Evolutionary conservation across 2,888 invertebrate species (phyloP), one percentile per base, ranked within the genome.

Genomic region (Trissoscelio sp.): DNA sequence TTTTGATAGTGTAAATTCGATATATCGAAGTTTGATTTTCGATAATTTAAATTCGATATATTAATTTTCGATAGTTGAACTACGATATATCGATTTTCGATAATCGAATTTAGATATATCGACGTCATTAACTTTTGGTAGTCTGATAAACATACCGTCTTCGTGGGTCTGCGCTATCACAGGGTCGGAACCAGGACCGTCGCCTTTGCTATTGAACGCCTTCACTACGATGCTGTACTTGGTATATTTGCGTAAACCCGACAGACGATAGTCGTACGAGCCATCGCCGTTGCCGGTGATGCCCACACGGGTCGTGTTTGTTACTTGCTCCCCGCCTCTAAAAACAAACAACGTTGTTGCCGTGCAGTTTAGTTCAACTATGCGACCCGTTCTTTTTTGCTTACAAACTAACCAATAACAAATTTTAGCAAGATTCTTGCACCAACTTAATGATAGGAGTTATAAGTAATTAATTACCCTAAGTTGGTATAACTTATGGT

Each of bases 201-300:
- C 95, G 20, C 97, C 97, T 87, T 96, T 93, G 87, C 96, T 96
- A 85, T 97, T 97, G 89, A 96, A 97, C 20, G 97, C 96, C 92
- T 97, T 96, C 1, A 97, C 96, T 48, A 97, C 95, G 24, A 97
- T 95, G 84, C 95, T 95, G 88, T 97, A 97, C 4, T 94, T 94
- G 0, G 96, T 95, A 90, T 95, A 96, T 91, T 96, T 96, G 88
- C 95, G 94, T 34, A 97, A 92, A 34, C 95, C 95, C 3, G 94
- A 93, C 31, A 96, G 90, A 22, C 93, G 93, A 55, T 95, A 92
- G 77, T 90, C 89, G 85, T 90, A 75, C 75, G 90, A 34, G 86
- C 92, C 92, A 67, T 93, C 93, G 2, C 92, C 92, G 58, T 90
- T 90, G 11, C 92, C 92, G 0, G 92, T 88, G 83, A 92, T 90